These are phyloP conservation scores for Podarcis siculus DNA, from an alignment of 2,797 vertebrate genomes.

Conservation along the genomic window DNA sequence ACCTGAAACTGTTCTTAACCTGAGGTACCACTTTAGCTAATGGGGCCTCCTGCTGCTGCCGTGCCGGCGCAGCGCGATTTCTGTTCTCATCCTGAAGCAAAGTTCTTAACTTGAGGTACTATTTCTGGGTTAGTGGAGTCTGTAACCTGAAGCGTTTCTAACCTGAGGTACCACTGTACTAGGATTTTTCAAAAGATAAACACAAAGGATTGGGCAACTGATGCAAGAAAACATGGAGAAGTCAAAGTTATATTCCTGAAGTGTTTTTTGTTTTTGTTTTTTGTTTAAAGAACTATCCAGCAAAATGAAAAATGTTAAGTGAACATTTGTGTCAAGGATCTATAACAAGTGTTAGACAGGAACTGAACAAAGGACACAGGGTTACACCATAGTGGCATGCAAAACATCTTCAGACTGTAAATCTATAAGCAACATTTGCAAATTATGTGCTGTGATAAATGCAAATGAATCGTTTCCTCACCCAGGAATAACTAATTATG, in stretches of 20 bases:
- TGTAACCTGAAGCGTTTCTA: too few relatives aligned
- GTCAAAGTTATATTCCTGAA: background rate
- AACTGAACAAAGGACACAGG: background rate
- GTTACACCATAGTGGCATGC: background rate
- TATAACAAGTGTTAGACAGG: background rate
- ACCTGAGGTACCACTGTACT: background rate
- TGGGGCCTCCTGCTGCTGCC: too few relatives aligned
- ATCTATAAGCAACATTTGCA: background rate
- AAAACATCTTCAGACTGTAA: background rate
- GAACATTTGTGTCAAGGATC: background rate
- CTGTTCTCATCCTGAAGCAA: too few relatives aligned
- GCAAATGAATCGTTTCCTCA: background rate
- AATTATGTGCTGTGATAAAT: background rate
- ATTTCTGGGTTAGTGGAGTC: too few relatives aligned
- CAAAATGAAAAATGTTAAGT: background rate
- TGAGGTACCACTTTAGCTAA: too few relatives aligned
- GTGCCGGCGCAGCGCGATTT: too few relatives aligned
- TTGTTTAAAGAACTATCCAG: background rate
- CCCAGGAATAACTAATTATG: constrained; percentile 9
- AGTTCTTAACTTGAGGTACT: too few relatives aligned
- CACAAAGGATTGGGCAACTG: background rate
- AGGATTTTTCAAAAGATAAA: background rate
- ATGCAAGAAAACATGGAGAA: background rate
- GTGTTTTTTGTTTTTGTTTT: background rate
- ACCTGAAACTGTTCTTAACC: too few relatives aligned